These are phyloP conservation scores for Notothenia coriiceps DNA, from an alignment of 2,113 vertebrate genomes.

Conservation along the genomic window DNA sequence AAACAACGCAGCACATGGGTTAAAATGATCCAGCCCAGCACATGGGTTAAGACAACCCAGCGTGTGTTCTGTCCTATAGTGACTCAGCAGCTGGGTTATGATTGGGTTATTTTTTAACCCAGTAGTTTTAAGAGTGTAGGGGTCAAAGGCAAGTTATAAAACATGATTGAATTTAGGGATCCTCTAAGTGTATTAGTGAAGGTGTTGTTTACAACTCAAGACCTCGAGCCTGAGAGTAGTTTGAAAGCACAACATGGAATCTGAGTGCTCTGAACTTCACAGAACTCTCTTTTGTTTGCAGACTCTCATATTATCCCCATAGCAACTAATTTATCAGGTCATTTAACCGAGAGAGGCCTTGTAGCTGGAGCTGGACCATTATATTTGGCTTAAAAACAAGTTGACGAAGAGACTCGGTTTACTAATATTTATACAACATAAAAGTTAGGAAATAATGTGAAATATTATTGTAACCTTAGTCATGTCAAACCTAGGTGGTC, in stretches of 20 bases:
- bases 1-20: too few relatives aligned
- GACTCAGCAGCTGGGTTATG: too few relatives aligned
- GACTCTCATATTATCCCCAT: constrained; percentile 43
- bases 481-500: background rate
- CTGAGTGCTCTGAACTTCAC: constrained; percentile 31
- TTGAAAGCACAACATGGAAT: constrained; percentile 11
- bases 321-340: constrained; percentile 49
- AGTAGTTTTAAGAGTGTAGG: too few relatives aligned
- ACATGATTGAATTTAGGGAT: constrained; percentile 14
- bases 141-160: constrained; percentile 38
- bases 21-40: too few relatives aligned
- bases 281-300: constrained; percentile 29
- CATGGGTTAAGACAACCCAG: too few relatives aligned
- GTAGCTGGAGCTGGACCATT: constrained; percentile 26
- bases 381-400: constrained; percentile 18
- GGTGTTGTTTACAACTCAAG: constrained; percentile 45
- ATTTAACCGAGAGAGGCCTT: constrained; percentile 35
- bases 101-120: too few relatives aligned
- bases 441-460: background rate
- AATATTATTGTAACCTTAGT: background rate
- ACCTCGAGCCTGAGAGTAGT: constrained; percentile 41
- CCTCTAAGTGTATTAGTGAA: constrained; percentile 1
- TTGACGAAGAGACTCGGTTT: constrained; percentile 10
- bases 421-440: constrained; percentile 6
- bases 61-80: too few relatives aligned